These are phyloP conservation scores for Pipistrellus kuhlii DNA, from an alignment of 2,797 vertebrate species.

Conservation along the genomic window DNA sequence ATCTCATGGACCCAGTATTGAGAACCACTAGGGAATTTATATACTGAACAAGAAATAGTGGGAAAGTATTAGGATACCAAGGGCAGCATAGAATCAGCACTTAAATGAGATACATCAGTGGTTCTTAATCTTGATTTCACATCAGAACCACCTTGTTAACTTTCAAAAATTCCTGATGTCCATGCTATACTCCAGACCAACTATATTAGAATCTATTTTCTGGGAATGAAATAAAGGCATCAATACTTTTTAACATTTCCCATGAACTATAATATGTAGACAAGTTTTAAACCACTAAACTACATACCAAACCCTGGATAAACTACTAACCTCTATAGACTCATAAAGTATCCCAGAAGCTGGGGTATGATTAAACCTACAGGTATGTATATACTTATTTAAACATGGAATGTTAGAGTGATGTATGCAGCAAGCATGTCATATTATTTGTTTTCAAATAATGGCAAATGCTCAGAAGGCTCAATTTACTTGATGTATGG, in stretches of 20 bases:
- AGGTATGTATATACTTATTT: not conserved
- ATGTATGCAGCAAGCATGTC: not conserved
- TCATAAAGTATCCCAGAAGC: not conserved
- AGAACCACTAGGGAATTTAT: not conserved
- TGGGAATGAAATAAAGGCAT: not conserved
- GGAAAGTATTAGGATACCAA: not conserved
- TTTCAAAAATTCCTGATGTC: no score
- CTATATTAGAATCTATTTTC: not conserved
- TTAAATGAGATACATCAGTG: not conserved
- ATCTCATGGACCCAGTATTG: not conserved
- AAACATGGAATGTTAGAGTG: not conserved
- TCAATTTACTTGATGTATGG: no score
- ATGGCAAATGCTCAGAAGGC: no score
- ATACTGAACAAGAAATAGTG: conserved; percentile 17
- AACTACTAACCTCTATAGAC: not conserved
- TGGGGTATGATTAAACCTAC: not conserved
- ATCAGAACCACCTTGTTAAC: no score
- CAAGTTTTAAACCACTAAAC: conserved; percentile 28
- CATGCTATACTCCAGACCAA: not conserved
- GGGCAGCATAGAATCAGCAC: not conserved
- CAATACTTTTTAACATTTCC: not conserved
- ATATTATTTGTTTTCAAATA: no score
- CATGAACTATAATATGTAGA: not conserved
- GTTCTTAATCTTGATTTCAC: not conserved
- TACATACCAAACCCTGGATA: not conserved